These are phyloP conservation scores for Cerastis rubricosa DNA, from an alignment of 2,888 invertebrate genomes.

Conservation along the genomic window DNA sequence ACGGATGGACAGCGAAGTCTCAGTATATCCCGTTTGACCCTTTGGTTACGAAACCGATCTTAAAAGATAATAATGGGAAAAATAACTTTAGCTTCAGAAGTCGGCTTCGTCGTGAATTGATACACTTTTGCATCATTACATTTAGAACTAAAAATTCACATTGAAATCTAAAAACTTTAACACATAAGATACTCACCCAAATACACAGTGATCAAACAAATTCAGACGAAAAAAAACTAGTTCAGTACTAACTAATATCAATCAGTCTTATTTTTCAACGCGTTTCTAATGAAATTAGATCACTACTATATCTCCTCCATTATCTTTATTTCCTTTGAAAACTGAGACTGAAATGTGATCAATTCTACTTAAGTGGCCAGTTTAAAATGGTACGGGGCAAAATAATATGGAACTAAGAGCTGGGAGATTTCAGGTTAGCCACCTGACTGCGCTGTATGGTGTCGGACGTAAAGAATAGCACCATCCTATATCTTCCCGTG, in stretches of 20 bases:
- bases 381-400: slow-evolving; percentile 10
- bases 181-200: neutral
- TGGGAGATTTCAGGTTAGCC: no score
- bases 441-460: no score
- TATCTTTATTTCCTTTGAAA: slow-evolving; percentile 58
- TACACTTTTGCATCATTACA: neutral
- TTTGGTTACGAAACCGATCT: no score
- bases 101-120: no score
- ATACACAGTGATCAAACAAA: slow-evolving; percentile 14
- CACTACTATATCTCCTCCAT: slow-evolving; percentile 37
- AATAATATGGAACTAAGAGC: neutral
- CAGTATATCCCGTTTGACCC: no score
- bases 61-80: no score
- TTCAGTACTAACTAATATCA: slow-evolving; percentile 18
- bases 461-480: no score
- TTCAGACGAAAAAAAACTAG: slow-evolving; percentile 10
- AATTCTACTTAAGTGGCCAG: slow-evolving; percentile 20
- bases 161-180: neutral
- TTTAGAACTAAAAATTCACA: neutral
- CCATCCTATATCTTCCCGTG: no score
- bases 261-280: slow-evolving; percentile 55
- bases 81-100: no score
- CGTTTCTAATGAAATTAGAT: slow-evolving; percentile 51
- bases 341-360: slow-evolving; percentile 39
- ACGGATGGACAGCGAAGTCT: no score